A percentile compares a stretch with the other conserved stretches of the same genome.
Evolutionary conservation across 2,113 vertebrate species (phyloP).

Genomic region (Grammomys dolichurus): DNA sequence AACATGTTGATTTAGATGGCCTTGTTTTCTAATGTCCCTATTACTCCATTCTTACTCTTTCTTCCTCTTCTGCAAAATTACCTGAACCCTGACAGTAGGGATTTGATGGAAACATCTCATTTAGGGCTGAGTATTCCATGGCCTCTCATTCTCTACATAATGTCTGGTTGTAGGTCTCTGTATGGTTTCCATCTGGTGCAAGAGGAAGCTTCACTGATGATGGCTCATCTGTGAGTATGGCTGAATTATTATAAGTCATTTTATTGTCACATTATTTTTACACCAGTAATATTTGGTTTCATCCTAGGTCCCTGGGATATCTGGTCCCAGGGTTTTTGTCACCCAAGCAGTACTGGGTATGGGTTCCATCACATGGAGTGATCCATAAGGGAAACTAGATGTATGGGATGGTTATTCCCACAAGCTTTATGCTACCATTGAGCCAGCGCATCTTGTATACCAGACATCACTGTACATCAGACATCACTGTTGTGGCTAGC

Average conservation of each 20-base stretch:
- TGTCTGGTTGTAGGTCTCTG: neutral
- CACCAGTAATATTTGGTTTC: neutral
- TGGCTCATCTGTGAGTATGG: neutral
- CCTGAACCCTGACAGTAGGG: neutral
- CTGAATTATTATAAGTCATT: neutral
- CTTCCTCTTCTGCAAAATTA: neutral
- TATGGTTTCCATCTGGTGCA: neutral
- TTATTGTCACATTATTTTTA: neutral
- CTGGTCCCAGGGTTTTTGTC: neutral
- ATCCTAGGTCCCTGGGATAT: neutral
- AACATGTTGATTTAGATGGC: neutral
- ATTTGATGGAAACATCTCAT: neutral
- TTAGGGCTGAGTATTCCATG: neutral
- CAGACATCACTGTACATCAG: neutral
- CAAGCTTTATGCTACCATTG: no score
- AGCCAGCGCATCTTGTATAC: neutral
- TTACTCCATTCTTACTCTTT: neutral
- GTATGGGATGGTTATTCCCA: neutral
- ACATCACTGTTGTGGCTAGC: neutral
- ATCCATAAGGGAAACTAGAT: neutral
- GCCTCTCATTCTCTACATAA: neutral
- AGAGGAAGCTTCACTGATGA: neutral
- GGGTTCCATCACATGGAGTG: neutral
- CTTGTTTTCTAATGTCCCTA: neutral
- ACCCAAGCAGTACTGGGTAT: neutral